phyloP scores from a whole-genome alignment of 2,113 vertebrate species.

The Asarcornis scutulata region DNA sequence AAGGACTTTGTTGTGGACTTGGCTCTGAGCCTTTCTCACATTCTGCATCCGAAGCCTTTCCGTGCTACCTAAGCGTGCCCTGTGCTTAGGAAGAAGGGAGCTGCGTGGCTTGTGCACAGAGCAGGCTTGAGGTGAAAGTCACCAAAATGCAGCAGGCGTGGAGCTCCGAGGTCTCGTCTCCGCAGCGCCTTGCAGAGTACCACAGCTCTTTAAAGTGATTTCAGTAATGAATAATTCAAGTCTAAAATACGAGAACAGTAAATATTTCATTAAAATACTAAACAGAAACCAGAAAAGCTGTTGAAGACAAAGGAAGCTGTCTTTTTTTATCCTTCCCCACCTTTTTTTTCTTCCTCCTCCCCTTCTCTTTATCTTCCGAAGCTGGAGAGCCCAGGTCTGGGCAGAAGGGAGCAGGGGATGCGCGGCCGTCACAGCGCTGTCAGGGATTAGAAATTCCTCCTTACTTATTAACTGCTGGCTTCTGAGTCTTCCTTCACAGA shows the following conservation, averaged over 20 bases:
- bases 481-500: background rate
- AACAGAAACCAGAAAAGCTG: conserved; percentile 2
- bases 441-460: background rate
- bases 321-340: background rate
- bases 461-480: background rate
- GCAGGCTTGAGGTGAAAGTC: conserved; percentile 5
- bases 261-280: conserved; percentile 68
- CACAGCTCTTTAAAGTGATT: conserved; percentile 46
- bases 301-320: conserved; percentile 3
- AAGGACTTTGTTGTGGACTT: background rate
- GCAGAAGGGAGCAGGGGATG: background rate
- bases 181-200: conserved; percentile 1
- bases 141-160: background rate
- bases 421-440: background rate
- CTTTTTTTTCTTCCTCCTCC: fast-evolving
- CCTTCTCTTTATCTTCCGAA: background rate
- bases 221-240: conserved; percentile 61
- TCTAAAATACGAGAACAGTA: conserved; percentile 35
- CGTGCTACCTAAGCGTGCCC: fast-evolving
- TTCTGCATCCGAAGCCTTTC: background rate
- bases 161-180: background rate
- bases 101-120: background rate
- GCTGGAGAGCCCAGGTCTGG: background rate
- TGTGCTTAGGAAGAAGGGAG: background rate
- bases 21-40: background rate